Conservation (phyloP, 2,113 vertebrate genomes). For the Sitta europaea region DNA sequence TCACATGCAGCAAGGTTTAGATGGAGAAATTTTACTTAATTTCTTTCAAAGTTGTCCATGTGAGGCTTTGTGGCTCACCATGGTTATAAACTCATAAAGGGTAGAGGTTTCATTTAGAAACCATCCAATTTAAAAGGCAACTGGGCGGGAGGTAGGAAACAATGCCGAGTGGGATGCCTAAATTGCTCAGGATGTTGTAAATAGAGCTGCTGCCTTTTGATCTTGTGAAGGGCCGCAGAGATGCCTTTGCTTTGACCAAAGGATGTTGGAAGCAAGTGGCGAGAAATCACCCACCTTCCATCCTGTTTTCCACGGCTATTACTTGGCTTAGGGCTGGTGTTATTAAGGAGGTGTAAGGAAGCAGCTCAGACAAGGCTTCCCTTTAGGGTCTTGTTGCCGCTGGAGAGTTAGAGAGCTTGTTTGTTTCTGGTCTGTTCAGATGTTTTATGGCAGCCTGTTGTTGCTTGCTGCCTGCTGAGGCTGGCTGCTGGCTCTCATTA, state of each 20-base stretch:
- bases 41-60: not conserved
- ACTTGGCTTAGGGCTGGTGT: conserved; percentile 66
- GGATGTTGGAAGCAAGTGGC: conserved; percentile 64
- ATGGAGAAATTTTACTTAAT: not conserved
- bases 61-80: not conserved
- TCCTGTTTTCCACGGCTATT: conserved; percentile 62
- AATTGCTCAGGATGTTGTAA: conserved; percentile 77
- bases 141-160: conserved; percentile 62
- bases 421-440: conserved; percentile 46
- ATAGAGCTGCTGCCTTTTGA: conserved; percentile 66
- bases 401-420: conserved; percentile 16
- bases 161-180: conserved; percentile 47
- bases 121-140: conserved; percentile 41
- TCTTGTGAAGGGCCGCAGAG: conserved; percentile 45
- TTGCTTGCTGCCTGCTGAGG: not conserved
- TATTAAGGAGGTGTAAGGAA: conserved; percentile 75
- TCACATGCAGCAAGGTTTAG: not conserved
- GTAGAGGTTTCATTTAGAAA: conserved; percentile 39
- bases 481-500: conserved; percentile 19
- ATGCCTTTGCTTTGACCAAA: conserved; percentile 55
- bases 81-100: conserved; percentile 61
- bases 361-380: conserved; percentile 68
- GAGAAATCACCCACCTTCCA: conserved; percentile 52
- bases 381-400: conserved; percentile 55
- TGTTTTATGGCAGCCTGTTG: conserved; percentile 29